phyloP scores from a whole-genome alignment of 2,113 vertebrate species.

The Nycticorax nycticorax region DNA sequence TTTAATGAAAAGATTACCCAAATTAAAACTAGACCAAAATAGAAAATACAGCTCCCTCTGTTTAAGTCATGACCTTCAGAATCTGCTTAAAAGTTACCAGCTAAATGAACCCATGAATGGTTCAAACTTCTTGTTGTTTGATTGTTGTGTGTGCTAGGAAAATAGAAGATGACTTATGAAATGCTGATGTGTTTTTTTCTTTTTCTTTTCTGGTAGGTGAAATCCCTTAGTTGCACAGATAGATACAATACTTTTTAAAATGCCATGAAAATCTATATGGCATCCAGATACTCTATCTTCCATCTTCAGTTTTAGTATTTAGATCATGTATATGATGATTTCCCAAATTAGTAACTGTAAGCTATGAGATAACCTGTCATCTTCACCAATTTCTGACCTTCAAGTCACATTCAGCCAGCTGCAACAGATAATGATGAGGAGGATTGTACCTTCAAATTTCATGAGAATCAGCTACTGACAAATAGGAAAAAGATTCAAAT shows the following conservation, averaged over 20 bases:
- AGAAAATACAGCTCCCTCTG: conserved; percentile 72
- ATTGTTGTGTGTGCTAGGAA: background rate
- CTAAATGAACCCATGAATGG: conserved; percentile 3
- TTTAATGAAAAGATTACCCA: conserved; percentile 75
- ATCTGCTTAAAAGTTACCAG: conserved; percentile 61
- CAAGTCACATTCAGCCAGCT: background rate
- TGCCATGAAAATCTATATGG: background rate
- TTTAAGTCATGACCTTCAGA: conserved; percentile 70
- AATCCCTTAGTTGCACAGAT: background rate
- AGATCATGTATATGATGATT: background rate
- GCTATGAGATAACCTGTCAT: background rate
- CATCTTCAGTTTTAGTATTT: background rate
- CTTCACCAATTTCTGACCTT: background rate
- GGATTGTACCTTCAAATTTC: background rate
- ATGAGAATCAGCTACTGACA: background rate
- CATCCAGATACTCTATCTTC: background rate
- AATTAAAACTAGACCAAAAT: conserved; percentile 80
- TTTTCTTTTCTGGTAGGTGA: background rate
- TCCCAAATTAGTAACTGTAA: background rate
- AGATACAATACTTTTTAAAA: background rate
- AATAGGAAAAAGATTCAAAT: background rate
- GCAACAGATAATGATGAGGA: rapidly evolving
- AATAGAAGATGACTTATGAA: background rate
- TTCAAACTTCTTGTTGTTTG: conserved; percentile 37
- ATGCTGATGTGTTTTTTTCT: background rate